Percentiles rank a stretch among this genome's conserved stretches.
These are phyloP conservation scores for Portevinia maculata DNA, from an alignment of 2,888 invertebrate genomes.

Conservation along the genomic window DNA sequence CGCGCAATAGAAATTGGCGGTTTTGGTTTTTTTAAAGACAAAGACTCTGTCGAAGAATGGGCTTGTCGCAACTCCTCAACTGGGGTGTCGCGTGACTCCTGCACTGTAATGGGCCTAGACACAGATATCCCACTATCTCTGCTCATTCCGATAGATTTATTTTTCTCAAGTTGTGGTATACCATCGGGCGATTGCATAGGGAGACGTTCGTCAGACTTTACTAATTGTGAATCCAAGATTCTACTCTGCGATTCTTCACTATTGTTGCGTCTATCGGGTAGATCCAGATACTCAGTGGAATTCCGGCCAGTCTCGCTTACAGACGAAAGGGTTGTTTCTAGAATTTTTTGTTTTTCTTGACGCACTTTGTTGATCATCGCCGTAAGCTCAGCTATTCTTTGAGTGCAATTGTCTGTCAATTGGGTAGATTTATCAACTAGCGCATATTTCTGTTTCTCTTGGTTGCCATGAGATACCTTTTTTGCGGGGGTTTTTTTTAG, in stretches of 20 bases:
- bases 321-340: constrained; percentile 82
- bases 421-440: constrained; percentile 83
- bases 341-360: constrained; percentile 84
- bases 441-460: constrained; percentile 4
- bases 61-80: constrained; percentile 75
- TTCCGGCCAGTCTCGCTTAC: constrained; percentile 80
- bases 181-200: constrained; percentile 70
- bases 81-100: constrained; percentile 76
- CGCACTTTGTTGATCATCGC: constrained; percentile 85
- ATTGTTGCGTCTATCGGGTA: constrained; percentile 76
- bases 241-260: constrained; percentile 48
- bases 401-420: constrained; percentile 84
- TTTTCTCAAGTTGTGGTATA: constrained; percentile 77
- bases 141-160: constrained; percentile 79
- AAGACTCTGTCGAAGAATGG: constrained; percentile 60
- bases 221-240: constrained; percentile 34
- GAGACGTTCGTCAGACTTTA: constrained; percentile 41
- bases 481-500: constrained; percentile 16
- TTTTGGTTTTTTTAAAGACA: constrained; percentile 74
- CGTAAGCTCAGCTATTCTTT: constrained; percentile 85
- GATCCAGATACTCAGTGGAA: constrained; percentile 82
- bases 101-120: constrained; percentile 81
- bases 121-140: constrained; percentile 81
- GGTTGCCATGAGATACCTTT: background rate
- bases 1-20: constrained; percentile 79